Base-by-base conservation (phyloP, 2,797 vertebrate species). In the Triplophysa bombifrons region DNA sequence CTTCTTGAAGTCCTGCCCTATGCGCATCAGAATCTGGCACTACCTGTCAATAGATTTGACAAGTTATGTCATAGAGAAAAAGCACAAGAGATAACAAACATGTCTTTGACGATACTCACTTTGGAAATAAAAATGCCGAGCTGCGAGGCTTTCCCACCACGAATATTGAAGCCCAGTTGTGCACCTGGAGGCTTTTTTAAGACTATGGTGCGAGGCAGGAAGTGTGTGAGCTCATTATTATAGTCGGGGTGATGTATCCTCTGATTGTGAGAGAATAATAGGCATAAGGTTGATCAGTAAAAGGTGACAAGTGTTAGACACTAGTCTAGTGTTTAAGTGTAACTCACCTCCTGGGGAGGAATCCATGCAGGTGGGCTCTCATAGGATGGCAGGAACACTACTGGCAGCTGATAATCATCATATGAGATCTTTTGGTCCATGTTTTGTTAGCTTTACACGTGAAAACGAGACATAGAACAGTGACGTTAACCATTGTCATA, bases 51-150 rank as follows among this genome's bases (percentile, higher is more conserved):
- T 72, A 46, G 5, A 69, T 56, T 16, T 14, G 20, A 44, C 46
- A 74, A 0, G 41, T 16, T 27, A 22, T 11, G 30, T 61, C 4
- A 51, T n/a, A 7, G 11, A 51, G 55, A 38, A 66, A 38, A 17
- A 50, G 20, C 19, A 41, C 27, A 12, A 25, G 5, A 63, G 34
- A 17, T 34, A 41, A 56, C 0, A 20, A 38, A 65, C 34, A 11
- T 14, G 41, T 30, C 38, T 27, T 48, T 61, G 61, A 55, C 17
- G 48, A 2, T 69, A 80, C 90, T 8, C 53, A 98, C 97, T 95
- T 99, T 99, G 14, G 98, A 99, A 87, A 99, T 98, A 88, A 98
- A 99, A 90, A 99, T 99, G 30, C 98, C 98, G 80, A 99, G 85
- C 89, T 99, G 97, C 0, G 98, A 99, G 1, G 98, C 98, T 78